These are phyloP conservation scores for Aphidius colemani DNA, from an alignment of 2,888 invertebrate species.

Conservation along the genomic window DNA sequence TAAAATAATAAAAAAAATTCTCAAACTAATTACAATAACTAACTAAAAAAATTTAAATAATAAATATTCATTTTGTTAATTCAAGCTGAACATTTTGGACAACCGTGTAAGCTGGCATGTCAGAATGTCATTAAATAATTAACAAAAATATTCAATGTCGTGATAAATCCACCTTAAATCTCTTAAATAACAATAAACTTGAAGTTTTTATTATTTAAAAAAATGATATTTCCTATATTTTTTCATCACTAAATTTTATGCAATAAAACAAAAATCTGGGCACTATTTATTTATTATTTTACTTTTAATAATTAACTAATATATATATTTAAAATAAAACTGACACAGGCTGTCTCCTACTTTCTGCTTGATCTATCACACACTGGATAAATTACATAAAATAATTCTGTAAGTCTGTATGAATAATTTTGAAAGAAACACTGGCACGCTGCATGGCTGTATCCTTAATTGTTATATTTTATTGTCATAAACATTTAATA, in stretches of 20 bases:
- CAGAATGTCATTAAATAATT: slow-evolving; percentile 24
- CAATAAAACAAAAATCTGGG: slow-evolving; percentile 28
- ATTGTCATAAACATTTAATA: background rate
- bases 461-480: background rate
- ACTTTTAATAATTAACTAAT: slow-evolving; percentile 3
- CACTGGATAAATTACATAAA: slow-evolving; percentile 37
- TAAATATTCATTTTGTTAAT: slow-evolving; percentile 44
- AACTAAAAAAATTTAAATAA: slow-evolving; percentile 26
- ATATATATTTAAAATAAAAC: slow-evolving; percentile 22
- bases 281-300: slow-evolving; percentile 25
- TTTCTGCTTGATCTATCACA: slow-evolving; percentile 47
- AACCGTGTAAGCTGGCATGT: slow-evolving; percentile 47
- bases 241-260: slow-evolving; percentile 30
- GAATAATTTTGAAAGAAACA: slow-evolving; percentile 25
- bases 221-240: slow-evolving; percentile 25
- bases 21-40: background rate
- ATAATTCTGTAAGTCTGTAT: slow-evolving; percentile 49
- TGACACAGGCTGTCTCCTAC: slow-evolving; percentile 41
- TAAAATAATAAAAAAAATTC: too few relatives aligned
- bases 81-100: slow-evolving; percentile 44
- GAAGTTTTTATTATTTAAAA: slow-evolving; percentile 18
- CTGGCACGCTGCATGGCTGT: slow-evolving; percentile 31
- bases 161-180: too few relatives aligned
- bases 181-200: slow-evolving; percentile 10
- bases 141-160: slow-evolving; percentile 2